Conservation (phyloP, 2,888 invertebrate species). For the Oxystoma pomonae region DNA sequence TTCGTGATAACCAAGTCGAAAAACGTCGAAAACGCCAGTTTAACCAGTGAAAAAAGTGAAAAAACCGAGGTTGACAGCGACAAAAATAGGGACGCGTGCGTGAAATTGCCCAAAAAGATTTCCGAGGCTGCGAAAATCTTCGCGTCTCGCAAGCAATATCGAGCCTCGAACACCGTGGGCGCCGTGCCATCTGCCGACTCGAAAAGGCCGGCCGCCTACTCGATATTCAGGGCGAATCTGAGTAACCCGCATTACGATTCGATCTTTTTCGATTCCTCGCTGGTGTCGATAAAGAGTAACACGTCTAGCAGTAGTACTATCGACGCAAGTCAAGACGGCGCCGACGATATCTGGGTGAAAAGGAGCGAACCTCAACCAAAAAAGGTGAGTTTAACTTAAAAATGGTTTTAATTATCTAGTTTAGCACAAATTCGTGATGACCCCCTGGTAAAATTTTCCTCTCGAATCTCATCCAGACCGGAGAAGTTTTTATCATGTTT, state of each 20-base stretch:
- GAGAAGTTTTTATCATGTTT: no score
- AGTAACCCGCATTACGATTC: slow-evolving; percentile 69
- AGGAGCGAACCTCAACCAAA: slow-evolving; percentile 52
- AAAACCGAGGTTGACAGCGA: slow-evolving; percentile 9
- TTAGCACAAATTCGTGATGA: no score
- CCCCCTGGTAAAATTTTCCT: no score
- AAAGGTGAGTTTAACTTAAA: slow-evolving; percentile 54
- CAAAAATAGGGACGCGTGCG: slow-evolving; percentile 4
- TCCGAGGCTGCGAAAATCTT: slow-evolving; percentile 50
- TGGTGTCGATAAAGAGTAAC: slow-evolving; percentile 74
- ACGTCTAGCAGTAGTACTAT: slow-evolving; percentile 60
- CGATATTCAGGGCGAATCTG: slow-evolving; percentile 52
- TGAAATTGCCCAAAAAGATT: slow-evolving; percentile 25
- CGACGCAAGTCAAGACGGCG: slow-evolving; percentile 50
- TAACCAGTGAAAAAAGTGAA: background rate
- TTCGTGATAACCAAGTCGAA: slow-evolving; percentile 54
- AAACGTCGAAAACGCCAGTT: background rate
- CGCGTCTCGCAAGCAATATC: slow-evolving; percentile 49
- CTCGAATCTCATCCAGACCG: no score
- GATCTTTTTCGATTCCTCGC: slow-evolving; percentile 75
- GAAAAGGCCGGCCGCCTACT: slow-evolving; percentile 57
- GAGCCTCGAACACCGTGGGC: slow-evolving; percentile 64
- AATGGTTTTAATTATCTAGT: no score
- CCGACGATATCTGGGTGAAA: slow-evolving; percentile 69
- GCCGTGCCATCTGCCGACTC: slow-evolving; percentile 57